phyloP scores from a whole-genome alignment of 2,113 vertebrate species.

The cattle (Bos taurus) region ARS-UCD2.0 NC_037328.1:149600501-149601000 shows the following conservation, averaged over 20 bases:
- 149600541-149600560: not conserved
- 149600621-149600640: not conserved
- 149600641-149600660: not conserved
- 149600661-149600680: not conserved
- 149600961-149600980: too few relatives aligned
- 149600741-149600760: not conserved
- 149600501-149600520: not conserved
- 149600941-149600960: too few relatives aligned
- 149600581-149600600: not conserved
- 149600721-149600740: not conserved
- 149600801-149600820: not conserved
- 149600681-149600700: not conserved
- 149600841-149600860: not conserved
- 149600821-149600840: not conserved
- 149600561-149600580: not conserved
- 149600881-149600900: too few relatives aligned
- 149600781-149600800: not conserved
- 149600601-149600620: not conserved
- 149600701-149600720: not conserved
- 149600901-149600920: too few relatives aligned
- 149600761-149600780: not conserved
- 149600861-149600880: too few relatives aligned
- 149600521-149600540: not conserved
- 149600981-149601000: too few relatives aligned
- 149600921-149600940: too few relatives aligned